Evolutionary conservation across 2,888 invertebrate genomes (phyloP).

Genomic region (Himalopsyche kuldschensis): DNA sequence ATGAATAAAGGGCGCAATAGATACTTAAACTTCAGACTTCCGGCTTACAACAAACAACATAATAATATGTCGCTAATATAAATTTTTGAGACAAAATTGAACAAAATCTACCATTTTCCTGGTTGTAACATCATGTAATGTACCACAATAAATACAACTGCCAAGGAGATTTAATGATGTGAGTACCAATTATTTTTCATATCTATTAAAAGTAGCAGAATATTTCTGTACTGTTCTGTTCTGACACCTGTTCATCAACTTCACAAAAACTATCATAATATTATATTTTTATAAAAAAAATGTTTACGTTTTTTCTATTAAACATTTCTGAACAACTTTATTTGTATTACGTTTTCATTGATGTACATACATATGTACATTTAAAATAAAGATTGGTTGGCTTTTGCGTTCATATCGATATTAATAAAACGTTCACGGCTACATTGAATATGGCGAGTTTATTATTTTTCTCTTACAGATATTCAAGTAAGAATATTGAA

Average conservation of each 20-base stretch:
- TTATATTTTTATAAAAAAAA: too few species aligned
- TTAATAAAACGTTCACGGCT: too few species aligned
- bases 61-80: neutral
- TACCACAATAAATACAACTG: neutral
- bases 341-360: too few species aligned
- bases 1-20: neutral
- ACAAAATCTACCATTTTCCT: neutral
- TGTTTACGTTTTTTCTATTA: too few species aligned
- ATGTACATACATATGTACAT: too few species aligned
- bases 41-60: neutral
- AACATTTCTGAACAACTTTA: too few species aligned
- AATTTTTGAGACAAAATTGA: neutral
- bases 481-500: too few species aligned
- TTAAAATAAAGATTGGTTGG: too few species aligned
- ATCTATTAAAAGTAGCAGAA: neutral
- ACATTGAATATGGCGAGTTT: too few species aligned
- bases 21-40: neutral
- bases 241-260: neutral
- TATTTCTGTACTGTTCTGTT: neutral
- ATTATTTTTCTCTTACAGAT: too few species aligned
- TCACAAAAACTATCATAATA: neutral
- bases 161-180: neutral
- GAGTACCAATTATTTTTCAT: neutral
- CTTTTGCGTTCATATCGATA: too few species aligned
- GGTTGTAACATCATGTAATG: neutral